phyloP scores from a whole-genome alignment of 2,113 vertebrate genomes.

The Spea bombifrons region DNA sequence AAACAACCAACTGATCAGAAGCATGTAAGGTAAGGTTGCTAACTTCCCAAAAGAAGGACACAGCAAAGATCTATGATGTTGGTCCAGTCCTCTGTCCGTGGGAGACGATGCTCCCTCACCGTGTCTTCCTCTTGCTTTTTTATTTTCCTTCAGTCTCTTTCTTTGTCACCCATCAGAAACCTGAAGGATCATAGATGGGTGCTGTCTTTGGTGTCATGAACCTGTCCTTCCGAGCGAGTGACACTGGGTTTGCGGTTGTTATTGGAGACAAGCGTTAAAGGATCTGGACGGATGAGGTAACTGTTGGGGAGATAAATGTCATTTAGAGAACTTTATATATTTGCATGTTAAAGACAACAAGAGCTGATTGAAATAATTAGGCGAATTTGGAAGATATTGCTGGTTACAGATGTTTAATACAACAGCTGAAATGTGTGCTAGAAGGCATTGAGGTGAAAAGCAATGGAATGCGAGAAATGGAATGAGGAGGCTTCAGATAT shows the following conservation, averaged over 20 bases:
- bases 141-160: not conserved
- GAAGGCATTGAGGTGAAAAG: too few relatives aligned
- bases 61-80: not conserved
- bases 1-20: not conserved
- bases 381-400: too few relatives aligned
- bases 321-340: not conserved
- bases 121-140: not conserved
- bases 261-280: constrained; percentile 69
- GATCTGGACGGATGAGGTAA: constrained; percentile 76
- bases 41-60: not conserved
- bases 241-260: constrained; percentile 63
- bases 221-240: constrained; percentile 64
- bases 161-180: not conserved
- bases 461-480: too few relatives aligned
- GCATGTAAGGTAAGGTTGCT: not conserved
- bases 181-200: constrained; percentile 69
- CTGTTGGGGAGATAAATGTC: constrained; percentile 49
- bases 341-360: too few relatives aligned
- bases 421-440: too few relatives aligned
- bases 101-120: not conserved
- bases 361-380: too few relatives aligned
- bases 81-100: not conserved
- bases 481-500: too few relatives aligned
- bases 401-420: too few relatives aligned
- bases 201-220: constrained; percentile 70